These are phyloP conservation scores for Philaethria dido DNA, from an alignment of 2,888 invertebrate genomes.

Conservation along the genomic window DNA sequence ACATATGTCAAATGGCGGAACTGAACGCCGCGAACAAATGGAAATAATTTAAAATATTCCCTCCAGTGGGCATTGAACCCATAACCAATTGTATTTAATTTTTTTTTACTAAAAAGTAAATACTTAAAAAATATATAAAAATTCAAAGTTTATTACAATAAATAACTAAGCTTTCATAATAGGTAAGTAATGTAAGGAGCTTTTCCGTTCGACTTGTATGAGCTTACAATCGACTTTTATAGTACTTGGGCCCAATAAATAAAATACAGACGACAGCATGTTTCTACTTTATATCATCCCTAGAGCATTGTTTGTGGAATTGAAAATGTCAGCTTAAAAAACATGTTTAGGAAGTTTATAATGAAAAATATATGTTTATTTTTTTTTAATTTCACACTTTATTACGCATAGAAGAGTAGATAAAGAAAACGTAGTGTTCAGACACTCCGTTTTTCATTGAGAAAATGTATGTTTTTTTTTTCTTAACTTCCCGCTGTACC, in stretches of 20 bases:
- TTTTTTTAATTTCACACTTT: too few species aligned
- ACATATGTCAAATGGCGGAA: too few species aligned
- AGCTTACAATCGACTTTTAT: slow-evolving; percentile 17
- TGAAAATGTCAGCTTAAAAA: slow-evolving; percentile 10
- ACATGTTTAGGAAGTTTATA: background rate
- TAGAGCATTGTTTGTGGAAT: slow-evolving; percentile 15
- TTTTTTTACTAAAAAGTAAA: background rate
- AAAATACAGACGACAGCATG: slow-evolving; percentile 17
- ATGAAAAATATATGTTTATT: background rate
- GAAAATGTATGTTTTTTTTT: too few species aligned
- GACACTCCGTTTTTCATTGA: too few species aligned
- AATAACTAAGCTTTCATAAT: slow-evolving; percentile 15
- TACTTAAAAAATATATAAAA: background rate
- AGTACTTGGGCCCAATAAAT: slow-evolving; percentile 15
- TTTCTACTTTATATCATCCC: slow-evolving; percentile 15
- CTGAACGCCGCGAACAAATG: too few species aligned
- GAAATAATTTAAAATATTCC: background rate
- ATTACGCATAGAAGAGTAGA: too few species aligned
- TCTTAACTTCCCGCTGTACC: too few species aligned
- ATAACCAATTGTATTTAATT: background rate
- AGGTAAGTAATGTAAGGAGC: slow-evolving; percentile 12
- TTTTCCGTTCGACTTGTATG: slow-evolving; percentile 8
- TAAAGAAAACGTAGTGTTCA: too few species aligned
- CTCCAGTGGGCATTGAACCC: background rate
- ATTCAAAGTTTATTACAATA: background rate